These are phyloP conservation scores for Dicranocentrus wangi DNA, from an alignment of 2,888 invertebrate species.

Conservation along the genomic window DNA sequence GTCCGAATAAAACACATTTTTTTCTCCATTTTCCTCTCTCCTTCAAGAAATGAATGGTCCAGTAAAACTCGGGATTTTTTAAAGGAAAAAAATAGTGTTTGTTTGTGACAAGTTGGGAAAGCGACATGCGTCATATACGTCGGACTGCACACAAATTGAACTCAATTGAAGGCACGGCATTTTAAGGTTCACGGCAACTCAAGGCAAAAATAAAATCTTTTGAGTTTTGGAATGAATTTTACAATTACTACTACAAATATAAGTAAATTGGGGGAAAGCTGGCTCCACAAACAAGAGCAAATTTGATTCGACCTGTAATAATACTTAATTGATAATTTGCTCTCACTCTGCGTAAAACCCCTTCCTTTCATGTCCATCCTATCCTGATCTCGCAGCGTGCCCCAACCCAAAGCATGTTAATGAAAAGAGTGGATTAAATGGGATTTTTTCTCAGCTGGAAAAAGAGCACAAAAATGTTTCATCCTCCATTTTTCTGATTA, in stretches of 20 bases:
- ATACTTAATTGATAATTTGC: slow-evolving; percentile 74
- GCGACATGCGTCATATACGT: too few species aligned
- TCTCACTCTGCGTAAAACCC: slow-evolving; percentile 68
- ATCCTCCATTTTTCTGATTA: not conserved
- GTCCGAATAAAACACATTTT: slow-evolving; percentile 31
- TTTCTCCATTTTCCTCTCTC: not conserved
- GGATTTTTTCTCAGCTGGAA: slow-evolving; percentile 27
- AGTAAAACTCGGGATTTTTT: not conserved
- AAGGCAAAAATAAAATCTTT: too few species aligned
- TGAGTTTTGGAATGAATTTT: too few species aligned
- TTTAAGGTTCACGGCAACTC: too few species aligned
- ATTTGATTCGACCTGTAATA: slow-evolving; percentile 71
- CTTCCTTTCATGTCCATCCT: not conserved
- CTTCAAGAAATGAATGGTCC: not conserved
- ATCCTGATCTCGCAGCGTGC: not conserved
- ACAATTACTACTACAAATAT: too few species aligned
- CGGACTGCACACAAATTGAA: too few species aligned
- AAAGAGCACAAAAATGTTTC: too few species aligned
- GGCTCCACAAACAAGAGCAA: slow-evolving; percentile 61
- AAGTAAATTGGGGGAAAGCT: not conserved
- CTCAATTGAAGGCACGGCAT: too few species aligned
- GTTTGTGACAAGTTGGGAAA: slow-evolving; percentile 38
- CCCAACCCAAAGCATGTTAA: not conserved
- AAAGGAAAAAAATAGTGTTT: slow-evolving; percentile 12
- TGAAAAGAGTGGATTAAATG: slow-evolving; percentile 17